Percentiles rank a stretch among this genome's conserved stretches.
Evolutionary conservation across 2,888 invertebrate genomes (phyloP).

Genomic region (Eilema depressum): DNA sequence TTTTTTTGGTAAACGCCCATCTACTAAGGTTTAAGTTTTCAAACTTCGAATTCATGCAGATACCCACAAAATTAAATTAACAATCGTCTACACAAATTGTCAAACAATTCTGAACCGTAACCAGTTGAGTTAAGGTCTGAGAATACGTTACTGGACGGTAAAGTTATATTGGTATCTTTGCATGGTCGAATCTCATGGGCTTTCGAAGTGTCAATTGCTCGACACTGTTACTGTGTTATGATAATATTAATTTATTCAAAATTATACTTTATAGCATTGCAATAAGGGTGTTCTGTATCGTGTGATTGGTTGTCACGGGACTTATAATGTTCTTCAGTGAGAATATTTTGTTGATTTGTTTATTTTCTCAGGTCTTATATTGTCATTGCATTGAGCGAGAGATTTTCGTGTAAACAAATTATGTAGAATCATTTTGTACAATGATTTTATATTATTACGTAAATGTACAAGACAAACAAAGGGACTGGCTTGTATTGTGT

Average conservation of each 20-base stretch:
- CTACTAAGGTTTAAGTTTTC: slow-evolving; percentile 63
- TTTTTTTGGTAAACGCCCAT: too few relatives aligned
- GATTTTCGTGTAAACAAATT: slow-evolving; percentile 17
- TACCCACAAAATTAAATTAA: slow-evolving; percentile 34
- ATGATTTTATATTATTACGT: slow-evolving; percentile 4
- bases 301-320: slow-evolving; percentile 34
- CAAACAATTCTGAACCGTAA: slow-evolving; percentile 36
- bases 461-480: not conserved
- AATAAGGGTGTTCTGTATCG: slow-evolving; percentile 30
- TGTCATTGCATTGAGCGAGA: slow-evolving; percentile 15
- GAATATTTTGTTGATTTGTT: slow-evolving; percentile 48
- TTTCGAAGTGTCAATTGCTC: slow-evolving; percentile 69
- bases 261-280: slow-evolving; percentile 34
- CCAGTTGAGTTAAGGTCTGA: slow-evolving; percentile 3
- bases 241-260: slow-evolving; percentile 39
- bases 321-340: slow-evolving; percentile 40
- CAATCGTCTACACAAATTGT: slow-evolving; percentile 2
- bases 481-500: not conserved
- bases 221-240: slow-evolving; percentile 58
- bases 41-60: slow-evolving; percentile 64
- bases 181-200: slow-evolving; percentile 62
- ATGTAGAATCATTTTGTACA: slow-evolving; percentile 9
- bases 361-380: slow-evolving; percentile 46
- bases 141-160: slow-evolving; percentile 19
- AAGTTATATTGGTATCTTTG: slow-evolving; percentile 47